Evolutionary conservation across 2,797 vertebrate genomes (phyloP).

Genomic region (Amphiprion clarkii): DNA sequence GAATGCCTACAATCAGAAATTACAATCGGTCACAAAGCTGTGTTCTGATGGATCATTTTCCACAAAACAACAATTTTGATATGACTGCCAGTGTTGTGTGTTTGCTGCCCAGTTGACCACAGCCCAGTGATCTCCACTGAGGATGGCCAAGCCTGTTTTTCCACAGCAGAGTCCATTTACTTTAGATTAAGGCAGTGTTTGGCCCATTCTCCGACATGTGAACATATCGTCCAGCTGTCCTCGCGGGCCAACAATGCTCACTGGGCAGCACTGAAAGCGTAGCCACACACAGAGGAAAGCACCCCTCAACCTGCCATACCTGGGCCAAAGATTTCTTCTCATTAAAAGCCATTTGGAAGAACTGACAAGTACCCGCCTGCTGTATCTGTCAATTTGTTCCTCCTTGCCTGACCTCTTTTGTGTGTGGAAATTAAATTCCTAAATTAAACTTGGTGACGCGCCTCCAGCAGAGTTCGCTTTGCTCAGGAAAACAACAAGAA

Average conservation of each 20-base stretch:
- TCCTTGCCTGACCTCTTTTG: slow-evolving; percentile 82
- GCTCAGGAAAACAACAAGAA: slow-evolving; percentile 71
- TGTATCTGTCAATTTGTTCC: slow-evolving; percentile 78
- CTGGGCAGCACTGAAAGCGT: slow-evolving; percentile 39
- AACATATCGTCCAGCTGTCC: slow-evolving; percentile 55
- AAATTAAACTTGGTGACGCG: slow-evolving; percentile 81
- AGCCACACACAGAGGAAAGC: slow-evolving; percentile 50
- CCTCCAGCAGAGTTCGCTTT: slow-evolving; percentile 73
- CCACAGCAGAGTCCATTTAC: slow-evolving; percentile 70
- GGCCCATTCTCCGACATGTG: slow-evolving; percentile 47
- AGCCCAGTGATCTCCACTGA: slow-evolving; percentile 60
- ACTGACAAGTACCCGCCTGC: slow-evolving; percentile 72
- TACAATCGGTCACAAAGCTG: slow-evolving; percentile 63
- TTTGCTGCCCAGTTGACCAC: slow-evolving; percentile 65
- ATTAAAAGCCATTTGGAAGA: slow-evolving; percentile 74
- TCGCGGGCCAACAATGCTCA: slow-evolving; percentile 32
- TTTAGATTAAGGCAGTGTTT: slow-evolving; percentile 72
- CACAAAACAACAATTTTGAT: slow-evolving; percentile 59
- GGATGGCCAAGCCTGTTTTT: slow-evolving; percentile 52
- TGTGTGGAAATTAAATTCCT: slow-evolving; percentile 85
- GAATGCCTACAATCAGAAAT: slow-evolving; percentile 56
- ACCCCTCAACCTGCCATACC: slow-evolving; percentile 65
- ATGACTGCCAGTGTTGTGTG: slow-evolving; percentile 44
- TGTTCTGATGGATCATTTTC: slow-evolving; percentile 60
- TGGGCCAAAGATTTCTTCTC: slow-evolving; percentile 70